These are phyloP conservation scores for Harpegnathos saltator DNA, from an alignment of 1,140 invertebrate genomes.

Conservation along the genomic window DNA sequence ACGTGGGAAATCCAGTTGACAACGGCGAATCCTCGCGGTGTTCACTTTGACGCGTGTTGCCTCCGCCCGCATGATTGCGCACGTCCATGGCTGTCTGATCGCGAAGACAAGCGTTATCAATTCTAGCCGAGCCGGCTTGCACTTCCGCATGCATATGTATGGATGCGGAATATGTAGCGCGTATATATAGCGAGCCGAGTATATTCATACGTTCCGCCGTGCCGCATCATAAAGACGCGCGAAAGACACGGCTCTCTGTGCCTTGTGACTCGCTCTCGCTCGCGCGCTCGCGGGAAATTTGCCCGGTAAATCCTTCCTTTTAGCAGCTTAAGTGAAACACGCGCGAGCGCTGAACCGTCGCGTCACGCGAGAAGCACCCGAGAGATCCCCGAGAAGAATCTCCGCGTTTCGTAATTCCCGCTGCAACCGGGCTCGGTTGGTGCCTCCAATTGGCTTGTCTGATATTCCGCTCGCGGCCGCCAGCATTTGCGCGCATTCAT, in stretches of 20 bases:
- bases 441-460: neutral
- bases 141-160: slow-evolving; percentile 22
- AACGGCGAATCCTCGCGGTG: neutral
- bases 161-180: too few species aligned
- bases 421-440: neutral
- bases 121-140: slow-evolving; percentile 19
- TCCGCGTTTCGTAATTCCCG: slow-evolving; percentile 15
- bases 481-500: too few species aligned
- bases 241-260: neutral
- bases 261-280: too few species aligned
- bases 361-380: neutral
- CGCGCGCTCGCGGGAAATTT: neutral
- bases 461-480: neutral
- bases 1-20: neutral
- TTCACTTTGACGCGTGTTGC: slow-evolving; percentile 13
- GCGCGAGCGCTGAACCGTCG: slow-evolving; percentile 5
- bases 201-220: slow-evolving; percentile 28
- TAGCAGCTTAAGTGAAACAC: slow-evolving; percentile 10
- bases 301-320: slow-evolving; percentile 13
- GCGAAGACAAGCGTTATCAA: slow-evolving; percentile 41
- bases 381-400: slow-evolving; percentile 22
- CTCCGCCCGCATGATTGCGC: neutral
- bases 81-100: slow-evolving; percentile 25
- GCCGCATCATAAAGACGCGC: slow-evolving; percentile 3
- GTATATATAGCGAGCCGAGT: neutral